These are phyloP conservation scores for human (Homo sapiens) DNA, from an alignment of 2,113 vertebrate genomes.

Conservation along the genomic window GRCh38 chr15:22977001-22977500, in stretches of 20 bases:
- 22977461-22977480: background rate
- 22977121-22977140: no score
- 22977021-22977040: no score
- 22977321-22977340: background rate
- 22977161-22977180: no score
- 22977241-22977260: background rate
- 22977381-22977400: background rate
- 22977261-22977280: background rate
- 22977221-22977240: background rate
- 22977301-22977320: background rate
- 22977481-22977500: background rate
- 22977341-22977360: background rate
- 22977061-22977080: no score
- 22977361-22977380: background rate
- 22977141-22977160: no score
- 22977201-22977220: background rate
- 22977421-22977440: background rate
- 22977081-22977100: no score
- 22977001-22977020: no score
- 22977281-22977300: background rate
- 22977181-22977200: no score
- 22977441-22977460: background rate
- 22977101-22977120: no score
- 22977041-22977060: no score
- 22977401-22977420: background rate